Evolutionary conservation across 2,888 invertebrate species (phyloP).

Genomic region (Aspidapion aeneum): DNA sequence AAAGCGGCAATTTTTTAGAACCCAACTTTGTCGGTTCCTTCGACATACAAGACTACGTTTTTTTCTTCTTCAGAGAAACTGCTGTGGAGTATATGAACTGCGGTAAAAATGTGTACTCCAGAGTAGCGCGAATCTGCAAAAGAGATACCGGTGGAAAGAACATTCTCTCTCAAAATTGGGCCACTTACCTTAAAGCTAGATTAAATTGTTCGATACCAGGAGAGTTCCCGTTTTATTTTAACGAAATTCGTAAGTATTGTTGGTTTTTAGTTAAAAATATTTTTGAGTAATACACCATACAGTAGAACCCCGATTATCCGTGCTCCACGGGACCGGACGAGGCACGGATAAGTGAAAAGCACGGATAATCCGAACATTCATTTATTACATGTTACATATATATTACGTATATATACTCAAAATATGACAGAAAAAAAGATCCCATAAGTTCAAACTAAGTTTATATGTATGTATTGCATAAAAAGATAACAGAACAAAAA

Average conservation of each 20-base stretch:
- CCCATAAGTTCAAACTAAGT: too few relatives aligned
- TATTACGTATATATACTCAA: too few relatives aligned
- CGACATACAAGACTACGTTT: conserved; percentile 90
- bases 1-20: conserved; percentile 70
- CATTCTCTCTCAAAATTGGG: conserved; percentile 91
- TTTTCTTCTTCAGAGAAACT: conserved; percentile 97
- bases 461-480: too few relatives aligned
- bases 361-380: too few relatives aligned
- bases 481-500: too few relatives aligned
- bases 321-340: too few relatives aligned
- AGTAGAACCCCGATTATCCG: too few relatives aligned
- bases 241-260: conserved; percentile 90
- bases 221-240: conserved; percentile 97
- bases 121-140: conserved; percentile 94
- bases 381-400: too few relatives aligned
- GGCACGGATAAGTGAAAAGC: too few relatives aligned
- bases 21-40: conserved; percentile 97
- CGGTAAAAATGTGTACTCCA: conserved; percentile 95
- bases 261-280: too few relatives aligned
- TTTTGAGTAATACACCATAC: too few relatives aligned
- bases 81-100: conserved; percentile 96
- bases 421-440: too few relatives aligned
- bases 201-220: conserved; percentile 96
- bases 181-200: conserved; percentile 90
- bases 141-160: conserved; percentile 91